Evolutionary conservation across 2,888 invertebrate genomes (phyloP), one percentile per base, ranked within the genome.

Genomic region (Pimpla rufipes): DNA sequence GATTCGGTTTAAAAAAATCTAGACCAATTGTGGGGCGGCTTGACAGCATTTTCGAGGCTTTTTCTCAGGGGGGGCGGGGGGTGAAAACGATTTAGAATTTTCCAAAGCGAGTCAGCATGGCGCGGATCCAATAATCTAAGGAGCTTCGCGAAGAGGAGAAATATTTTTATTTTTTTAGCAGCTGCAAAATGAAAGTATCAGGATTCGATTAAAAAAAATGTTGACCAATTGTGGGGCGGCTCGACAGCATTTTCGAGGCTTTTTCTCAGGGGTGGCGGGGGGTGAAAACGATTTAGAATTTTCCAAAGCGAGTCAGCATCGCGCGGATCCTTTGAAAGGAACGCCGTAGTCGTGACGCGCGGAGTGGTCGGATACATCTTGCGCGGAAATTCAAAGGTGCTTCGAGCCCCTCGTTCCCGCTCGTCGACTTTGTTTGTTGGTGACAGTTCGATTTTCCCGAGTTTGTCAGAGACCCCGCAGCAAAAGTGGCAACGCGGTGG

Each of bases 391-490:
- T 83, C 83, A 83, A 83, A 80, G 83, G 68, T 80, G 45, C 68
- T 74, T 66, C 66, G 55, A 62, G 62, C 52, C 11, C 11, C 37
- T 16, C 66, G 40, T 18, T 18, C 57, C 16, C 23, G 16, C 62
- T 29, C 29, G 29, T 2, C 64, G 62, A 70, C 67, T 71, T 83
- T 84, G 84, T 81, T 86, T 85, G 85, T 75, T 66, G 57, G 70
- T 85, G 86, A 86, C 86, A 86, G 86, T 83, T 85, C 85, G 84
- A 85, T 86, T 84, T 85, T 82, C 82, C 79, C 18, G 77, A 40
- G 70, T 81, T 83, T 64, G 68, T 57, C 35, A 45, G 64, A 8
- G 29, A 40, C 47, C 40, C 75, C 45, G 45, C 64, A 64, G 52
- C 68, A 47, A 50, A 37, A 18, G 59, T 73, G 55, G 64, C 21